A percentile compares a stretch with the other conserved stretches of the same genome.
phyloP scores from a whole-genome alignment of 2,113 vertebrate genomes.

The Chloroceryle aenea region DNA sequence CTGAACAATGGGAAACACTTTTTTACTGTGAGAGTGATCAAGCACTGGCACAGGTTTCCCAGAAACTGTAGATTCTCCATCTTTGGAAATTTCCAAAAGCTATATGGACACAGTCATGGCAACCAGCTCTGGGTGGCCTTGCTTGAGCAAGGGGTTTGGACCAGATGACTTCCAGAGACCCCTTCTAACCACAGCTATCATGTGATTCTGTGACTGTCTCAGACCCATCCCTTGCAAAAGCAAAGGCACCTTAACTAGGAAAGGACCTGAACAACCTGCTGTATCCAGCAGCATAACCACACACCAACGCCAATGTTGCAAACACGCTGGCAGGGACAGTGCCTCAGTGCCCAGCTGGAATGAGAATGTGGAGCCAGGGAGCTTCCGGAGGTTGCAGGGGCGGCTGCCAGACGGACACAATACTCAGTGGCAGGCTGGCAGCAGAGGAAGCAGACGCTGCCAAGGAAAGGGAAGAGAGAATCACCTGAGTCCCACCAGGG shows the following conservation, averaged over 20 bases:
- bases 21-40: not conserved
- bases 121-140: not conserved
- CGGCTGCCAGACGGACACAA: not conserved
- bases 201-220: not conserved
- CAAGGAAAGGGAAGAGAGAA: not conserved
- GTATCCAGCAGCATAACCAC: not conserved
- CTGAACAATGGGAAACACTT: not conserved
- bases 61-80: not conserved
- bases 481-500: not conserved
- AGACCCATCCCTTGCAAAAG: not conserved
- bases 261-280: not conserved
- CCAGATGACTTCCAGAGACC: not conserved
- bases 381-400: not conserved
- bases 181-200: not conserved
- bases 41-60: not conserved
- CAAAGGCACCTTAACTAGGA: not conserved
- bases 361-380: not conserved
- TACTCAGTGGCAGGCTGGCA: not conserved
- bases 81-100: not conserved
- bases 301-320: not conserved
- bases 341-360: not conserved
- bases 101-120: rapidly evolving
- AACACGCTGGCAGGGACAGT: rapidly evolving
- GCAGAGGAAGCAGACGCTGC: not conserved
- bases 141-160: not conserved